Evolutionary conservation across 2,113 vertebrate genomes (phyloP), one percentile per base, ranked within the genome.

Genomic region (Passer montanus): DNA sequence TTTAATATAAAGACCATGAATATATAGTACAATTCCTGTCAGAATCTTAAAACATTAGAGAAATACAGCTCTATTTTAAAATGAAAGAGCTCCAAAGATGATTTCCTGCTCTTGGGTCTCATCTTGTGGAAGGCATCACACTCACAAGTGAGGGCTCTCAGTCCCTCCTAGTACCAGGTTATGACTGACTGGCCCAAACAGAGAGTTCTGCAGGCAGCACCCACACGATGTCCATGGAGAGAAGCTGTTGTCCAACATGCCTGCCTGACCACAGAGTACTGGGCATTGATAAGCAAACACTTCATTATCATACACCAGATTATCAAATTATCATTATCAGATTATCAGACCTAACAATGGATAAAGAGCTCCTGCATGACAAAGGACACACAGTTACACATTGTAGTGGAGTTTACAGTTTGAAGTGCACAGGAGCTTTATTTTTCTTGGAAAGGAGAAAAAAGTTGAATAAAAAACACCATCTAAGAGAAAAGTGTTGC

Each of bases 191-290:
- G 53, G 8, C 46, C 47, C 56, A 44, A 84, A 31, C 23, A 79
- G 22, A 15, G 11, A 90, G 22, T 8, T 69, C 63, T 74, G 35
- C 50, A 78, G 78, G 43, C 39, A 87, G 15, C 23, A 70, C 52
- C 22, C 22, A 69, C 27, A n/a, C 0, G 0, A 28, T 7, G 6
- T 5, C 12, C 35, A n/a, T 0, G 3, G 43, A 30, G 26, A 69
- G 28, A 4, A 53, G 43, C 21, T 81, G 37, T 2, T 93, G 27
- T 19, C 27, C 56, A 88, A 56, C 55, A 15, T 49, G 21, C 19
- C 19, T 73, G 30, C 9, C 33, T 44, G 26, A 44, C 62, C 67
- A 35, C 24, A n/a, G n/a, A 39, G 10, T 31, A 37, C 17, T n/a
- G 46, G 31, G 17, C 44, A 62, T 22, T 33, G 62, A 41, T 52